Conservation (phyloP, 1,140 invertebrate species). For the Aradophagus sp. region DNA sequence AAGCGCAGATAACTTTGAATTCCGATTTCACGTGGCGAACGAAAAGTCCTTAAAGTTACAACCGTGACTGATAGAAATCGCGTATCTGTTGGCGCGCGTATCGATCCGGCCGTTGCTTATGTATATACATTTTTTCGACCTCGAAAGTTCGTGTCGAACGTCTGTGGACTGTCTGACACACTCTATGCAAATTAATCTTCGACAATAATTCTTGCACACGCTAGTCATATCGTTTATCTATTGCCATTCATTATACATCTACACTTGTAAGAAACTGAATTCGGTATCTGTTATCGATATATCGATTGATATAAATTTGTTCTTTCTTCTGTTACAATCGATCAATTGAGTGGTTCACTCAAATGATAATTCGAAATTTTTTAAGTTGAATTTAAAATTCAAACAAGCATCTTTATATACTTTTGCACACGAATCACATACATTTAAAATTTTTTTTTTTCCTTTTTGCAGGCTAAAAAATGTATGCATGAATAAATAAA, state of each 20-base stretch:
- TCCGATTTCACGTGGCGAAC: too few species aligned
- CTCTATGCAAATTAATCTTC: conserved; percentile 46
- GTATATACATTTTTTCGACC: conserved; percentile 26
- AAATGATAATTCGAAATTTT: conserved; percentile 3
- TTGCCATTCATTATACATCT: conserved; percentile 2
- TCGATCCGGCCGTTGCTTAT: conserved; percentile 29
- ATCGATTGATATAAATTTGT: too few species aligned
- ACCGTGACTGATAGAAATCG: not conserved
- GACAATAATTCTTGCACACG: conserved; percentile 40
- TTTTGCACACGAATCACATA: too few species aligned
- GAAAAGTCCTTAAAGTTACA: not conserved
- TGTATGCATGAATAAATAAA: too few species aligned
- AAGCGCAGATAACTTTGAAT: not conserved
- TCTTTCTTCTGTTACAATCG: too few species aligned
- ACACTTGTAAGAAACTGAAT: conserved; percentile 16
- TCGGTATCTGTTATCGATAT: not conserved
- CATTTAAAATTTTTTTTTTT: too few species aligned
- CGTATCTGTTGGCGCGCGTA: conserved; percentile 9
- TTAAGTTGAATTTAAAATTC: too few species aligned
- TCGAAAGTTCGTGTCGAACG: conserved; percentile 46
- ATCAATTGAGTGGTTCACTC: not conserved
- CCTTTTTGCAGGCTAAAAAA: too few species aligned
- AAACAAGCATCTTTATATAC: too few species aligned
- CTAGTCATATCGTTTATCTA: conserved; percentile 29
- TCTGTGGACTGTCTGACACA: conserved; percentile 37